Evolutionary conservation across 2,888 invertebrate genomes (phyloP), one percentile per base, ranked within the genome.

Genomic region (Melikaiella ostensackeni): DNA sequence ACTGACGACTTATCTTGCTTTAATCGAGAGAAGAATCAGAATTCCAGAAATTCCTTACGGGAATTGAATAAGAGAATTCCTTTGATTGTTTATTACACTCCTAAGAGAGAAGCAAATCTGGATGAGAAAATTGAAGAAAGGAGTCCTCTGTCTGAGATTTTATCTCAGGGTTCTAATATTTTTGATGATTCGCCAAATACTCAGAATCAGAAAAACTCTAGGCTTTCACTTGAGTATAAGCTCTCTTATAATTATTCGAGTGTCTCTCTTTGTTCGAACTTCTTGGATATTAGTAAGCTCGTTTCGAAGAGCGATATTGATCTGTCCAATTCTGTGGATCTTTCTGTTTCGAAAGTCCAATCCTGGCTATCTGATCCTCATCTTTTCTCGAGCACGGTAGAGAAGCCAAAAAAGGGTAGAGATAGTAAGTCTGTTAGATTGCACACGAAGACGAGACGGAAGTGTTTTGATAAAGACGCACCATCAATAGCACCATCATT

Each of bases 151-250:
- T 50, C 50, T 0, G 27, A 70, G 30, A 27, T 13, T 21, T 6
- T 27, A 11, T 57, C 27, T 24, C 24, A 70, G 2, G 30, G 30
- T 70, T 50, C 46, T 3, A 75, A 35, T 63, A 30, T 35, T n/a
- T 16, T 59, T n/a, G 74, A 76, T 38, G 62, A 57, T 5, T 87
- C 87, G 0, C 87, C 88, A 2, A 84, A 81, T 21, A 77, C 84
- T 11, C 88, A 89, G 38, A 90, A 89, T 77, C 63, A 75, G 42
- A 83, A 82, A 30, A 90, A 90, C 77, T 81, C 84, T 2, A 80
- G 83, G 13, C 76, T 88, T 16, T 87, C 83, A 6, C 70, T 89
- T 66, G 86, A 86, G 62, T 86, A 89, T 75, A 76, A 81, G 42
- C 57, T 62, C 7, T 75, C 64, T 7, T 9, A n/a, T 21, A 70